phyloP scores from a whole-genome alignment of 2,113 vertebrate species.

The Cairina moschata region DNA sequence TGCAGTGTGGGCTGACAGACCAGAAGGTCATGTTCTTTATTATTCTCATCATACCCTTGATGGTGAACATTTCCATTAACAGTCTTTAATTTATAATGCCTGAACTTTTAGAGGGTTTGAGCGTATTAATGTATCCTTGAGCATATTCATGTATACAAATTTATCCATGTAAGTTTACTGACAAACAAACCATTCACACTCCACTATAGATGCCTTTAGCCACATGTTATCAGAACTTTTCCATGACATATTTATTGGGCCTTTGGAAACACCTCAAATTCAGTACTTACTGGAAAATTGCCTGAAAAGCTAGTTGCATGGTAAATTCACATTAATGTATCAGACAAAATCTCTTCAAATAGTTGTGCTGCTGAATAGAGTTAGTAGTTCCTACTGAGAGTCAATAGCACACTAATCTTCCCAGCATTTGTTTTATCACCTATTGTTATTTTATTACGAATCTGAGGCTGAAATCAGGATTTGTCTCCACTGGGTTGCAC shows the following conservation, averaged over 20 bases:
- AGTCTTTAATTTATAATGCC: conserved; percentile 39
- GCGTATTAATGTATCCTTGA: neutral
- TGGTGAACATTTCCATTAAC: conserved; percentile 15
- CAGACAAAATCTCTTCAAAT: neutral
- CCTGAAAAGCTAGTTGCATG: neutral
- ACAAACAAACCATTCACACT: neutral
- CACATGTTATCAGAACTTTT: neutral
- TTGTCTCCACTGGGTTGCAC: neutral
- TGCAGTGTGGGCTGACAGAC: neutral
- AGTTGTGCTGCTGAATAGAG: conserved; percentile 25
- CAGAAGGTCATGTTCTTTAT: neutral
- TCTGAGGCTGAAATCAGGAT: neutral
- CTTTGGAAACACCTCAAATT: neutral
- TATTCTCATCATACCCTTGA: neutral
- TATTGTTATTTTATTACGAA: neutral
- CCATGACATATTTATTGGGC: neutral
- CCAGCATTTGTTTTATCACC: neutral
- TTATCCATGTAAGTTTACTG: neutral
- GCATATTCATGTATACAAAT: neutral
- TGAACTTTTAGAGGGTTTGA: neutral
- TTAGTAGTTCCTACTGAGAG: conserved; percentile 11
- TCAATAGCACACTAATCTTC: conserved; percentile 56
- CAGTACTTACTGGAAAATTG: neutral
- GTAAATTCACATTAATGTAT: neutral
- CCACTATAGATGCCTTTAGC: neutral